phyloP scores from a whole-genome alignment of 2,888 invertebrate species.

The Drosophila meridionalis region DNA sequence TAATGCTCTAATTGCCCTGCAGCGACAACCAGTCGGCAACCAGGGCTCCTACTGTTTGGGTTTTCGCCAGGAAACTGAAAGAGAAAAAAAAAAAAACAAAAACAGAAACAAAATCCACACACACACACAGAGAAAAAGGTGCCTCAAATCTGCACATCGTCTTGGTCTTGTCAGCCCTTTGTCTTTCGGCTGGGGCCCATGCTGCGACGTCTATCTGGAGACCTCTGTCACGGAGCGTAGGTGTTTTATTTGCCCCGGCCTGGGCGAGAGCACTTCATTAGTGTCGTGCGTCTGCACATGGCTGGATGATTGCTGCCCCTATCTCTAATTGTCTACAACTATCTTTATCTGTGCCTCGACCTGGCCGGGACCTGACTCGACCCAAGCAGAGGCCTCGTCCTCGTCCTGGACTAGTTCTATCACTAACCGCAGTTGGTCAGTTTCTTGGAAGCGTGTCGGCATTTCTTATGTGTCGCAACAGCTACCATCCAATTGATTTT shows the following conservation, averaged over 20 bases:
- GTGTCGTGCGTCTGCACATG: conserved; percentile 59
- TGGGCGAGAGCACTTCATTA: conserved; percentile 72
- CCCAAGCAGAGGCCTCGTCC: not conserved
- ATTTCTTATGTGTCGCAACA: conserved; percentile 54
- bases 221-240: conserved; percentile 45
- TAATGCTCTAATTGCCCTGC: conserved; percentile 79
- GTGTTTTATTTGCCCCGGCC: conserved; percentile 69
- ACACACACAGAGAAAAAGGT: not conserved
- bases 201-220: conserved; percentile 33
- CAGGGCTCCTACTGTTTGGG: conserved; percentile 77
- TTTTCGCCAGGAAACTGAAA: not conserved
- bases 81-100: not conserved
- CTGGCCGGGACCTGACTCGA: not conserved
- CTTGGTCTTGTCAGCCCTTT: conserved; percentile 14
- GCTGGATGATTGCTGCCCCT: conserved; percentile 24
- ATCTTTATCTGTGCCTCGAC: not conserved
- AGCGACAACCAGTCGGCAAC: conserved; percentile 52
- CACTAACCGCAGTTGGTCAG: conserved; percentile 76
- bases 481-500: conserved; percentile 56
- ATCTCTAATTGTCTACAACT: conserved; percentile 13
- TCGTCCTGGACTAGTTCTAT: conserved; percentile 32
- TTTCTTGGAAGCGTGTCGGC: conserved; percentile 64
- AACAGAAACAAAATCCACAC: not conserved
- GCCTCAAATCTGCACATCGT: conserved; percentile 25
- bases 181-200: conserved; percentile 24